Evolutionary conservation across 2,797 vertebrate genomes (phyloP).

Genomic region (Orientallactaga sibirica): DNA sequence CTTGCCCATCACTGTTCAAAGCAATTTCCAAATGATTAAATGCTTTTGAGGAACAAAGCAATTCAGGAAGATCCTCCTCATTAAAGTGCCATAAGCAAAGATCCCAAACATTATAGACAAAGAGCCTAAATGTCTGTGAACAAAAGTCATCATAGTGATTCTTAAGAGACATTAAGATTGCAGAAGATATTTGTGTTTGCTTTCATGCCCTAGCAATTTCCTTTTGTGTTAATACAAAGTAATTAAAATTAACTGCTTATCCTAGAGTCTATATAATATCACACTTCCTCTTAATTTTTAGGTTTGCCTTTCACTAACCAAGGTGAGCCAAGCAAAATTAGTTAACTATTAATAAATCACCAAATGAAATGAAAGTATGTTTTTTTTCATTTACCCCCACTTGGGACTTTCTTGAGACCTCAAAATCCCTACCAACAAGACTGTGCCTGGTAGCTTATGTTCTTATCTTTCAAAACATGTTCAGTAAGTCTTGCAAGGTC

Average conservation of each 20-base stretch:
- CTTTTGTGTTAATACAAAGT: conserved; percentile 22
- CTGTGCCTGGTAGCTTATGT: background rate
- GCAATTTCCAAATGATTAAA: background rate
- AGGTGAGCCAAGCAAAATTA: conserved; percentile 29
- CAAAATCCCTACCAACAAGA: background rate
- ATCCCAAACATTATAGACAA: conserved; percentile 29
- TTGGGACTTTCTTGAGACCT: background rate
- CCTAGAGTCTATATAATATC: background rate
- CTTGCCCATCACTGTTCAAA: background rate
- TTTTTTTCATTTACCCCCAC: background rate
- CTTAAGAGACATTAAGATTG: background rate
- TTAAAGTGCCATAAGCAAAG: background rate
- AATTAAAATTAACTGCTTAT: conserved; percentile 15
- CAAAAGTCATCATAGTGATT: background rate
- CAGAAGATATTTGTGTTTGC: background rate
- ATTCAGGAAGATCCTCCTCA: background rate
- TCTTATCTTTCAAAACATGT: conserved; percentile 1
- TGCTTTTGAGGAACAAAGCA: background rate
- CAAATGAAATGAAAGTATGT: background rate
- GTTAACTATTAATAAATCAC: conserved; percentile 37
- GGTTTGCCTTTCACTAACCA: background rate
- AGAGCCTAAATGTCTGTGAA: background rate
- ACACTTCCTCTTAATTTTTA: background rate
- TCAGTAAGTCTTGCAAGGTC: background rate
- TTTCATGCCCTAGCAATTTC: background rate